Evolutionary conservation across 2,888 invertebrate genomes (phyloP).

Genomic region (Pristionchus exspectatus): DNA sequence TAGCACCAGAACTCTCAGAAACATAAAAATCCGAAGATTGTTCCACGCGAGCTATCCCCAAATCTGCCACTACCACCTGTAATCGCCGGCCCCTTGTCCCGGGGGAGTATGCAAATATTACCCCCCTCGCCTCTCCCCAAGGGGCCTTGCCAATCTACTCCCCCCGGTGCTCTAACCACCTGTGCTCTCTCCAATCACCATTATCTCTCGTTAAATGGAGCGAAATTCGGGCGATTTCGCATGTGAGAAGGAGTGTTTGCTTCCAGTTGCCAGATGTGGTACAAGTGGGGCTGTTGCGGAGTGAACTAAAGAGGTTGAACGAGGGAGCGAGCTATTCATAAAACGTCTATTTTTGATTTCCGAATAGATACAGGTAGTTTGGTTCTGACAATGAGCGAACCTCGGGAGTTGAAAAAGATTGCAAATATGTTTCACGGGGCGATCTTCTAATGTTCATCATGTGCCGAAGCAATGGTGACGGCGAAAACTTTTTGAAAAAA

Average conservation of each 20-base stretch:
- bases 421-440: too few relatives aligned
- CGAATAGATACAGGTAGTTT: too few relatives aligned
- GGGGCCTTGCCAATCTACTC: not conserved
- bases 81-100: not conserved
- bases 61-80: not conserved
- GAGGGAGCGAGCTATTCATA: not conserved
- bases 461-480: too few relatives aligned
- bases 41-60: not conserved
- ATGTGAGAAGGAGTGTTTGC: not conserved
- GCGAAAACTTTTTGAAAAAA: too few relatives aligned
- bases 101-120: not conserved
- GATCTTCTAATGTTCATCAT: too few relatives aligned
- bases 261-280: not conserved
- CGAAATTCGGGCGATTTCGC: not conserved
- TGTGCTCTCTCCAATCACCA: not conserved
- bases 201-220: not conserved
- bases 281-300: not conserved
- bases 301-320: not conserved
- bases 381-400: too few relatives aligned
- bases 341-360: not conserved
- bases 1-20: too few relatives aligned
- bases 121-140: not conserved
- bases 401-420: too few relatives aligned
- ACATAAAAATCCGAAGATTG: too few relatives aligned
- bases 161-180: not conserved